Conservation (phyloP, 2,888 invertebrate species). For the Esperia sulphurella region DNA sequence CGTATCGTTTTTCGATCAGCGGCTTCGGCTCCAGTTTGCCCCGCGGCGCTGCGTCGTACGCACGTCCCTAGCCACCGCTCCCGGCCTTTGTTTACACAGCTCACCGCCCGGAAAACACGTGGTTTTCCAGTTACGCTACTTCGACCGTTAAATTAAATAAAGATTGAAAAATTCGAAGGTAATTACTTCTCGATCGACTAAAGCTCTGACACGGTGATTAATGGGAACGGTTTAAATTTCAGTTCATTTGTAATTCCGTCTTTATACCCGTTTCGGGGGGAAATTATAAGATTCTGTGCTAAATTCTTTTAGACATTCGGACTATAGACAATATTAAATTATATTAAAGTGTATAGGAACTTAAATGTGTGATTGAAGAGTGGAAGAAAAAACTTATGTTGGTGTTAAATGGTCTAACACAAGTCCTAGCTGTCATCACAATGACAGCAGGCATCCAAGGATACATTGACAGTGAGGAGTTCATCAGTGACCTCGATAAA, state of each 20-base stretch:
- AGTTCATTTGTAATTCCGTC: slow-evolving; percentile 4
- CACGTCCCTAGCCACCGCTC: slow-evolving; percentile 36
- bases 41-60: slow-evolving; percentile 47
- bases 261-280: not conserved
- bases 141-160: not conserved
- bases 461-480: slow-evolving; percentile 73
- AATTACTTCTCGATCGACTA: not conserved
- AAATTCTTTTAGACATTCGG: not conserved
- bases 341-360: not conserved
- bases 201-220: slow-evolving; percentile 2
- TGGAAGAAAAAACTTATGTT: slow-evolving; percentile 1
- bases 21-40: slow-evolving; percentile 35
- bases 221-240: slow-evolving; percentile 2
- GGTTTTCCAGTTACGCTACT: slow-evolving; percentile 16
- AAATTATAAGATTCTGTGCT: not conserved
- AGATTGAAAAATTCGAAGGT: not conserved
- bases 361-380: not conserved
- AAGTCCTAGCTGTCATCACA: slow-evolving; percentile 32
- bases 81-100: slow-evolving; percentile 37
- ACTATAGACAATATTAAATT: not conserved
- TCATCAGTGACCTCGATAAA: slow-evolving; percentile 78
- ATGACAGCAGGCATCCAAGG: slow-evolving; percentile 54
- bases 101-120: slow-evolving; percentile 42
- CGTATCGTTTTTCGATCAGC: slow-evolving; percentile 56
- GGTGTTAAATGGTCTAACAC: not conserved